Evolutionary conservation across 1,140 invertebrate species (phyloP).

Genomic region (Aphaenogaster floridana): DNA sequence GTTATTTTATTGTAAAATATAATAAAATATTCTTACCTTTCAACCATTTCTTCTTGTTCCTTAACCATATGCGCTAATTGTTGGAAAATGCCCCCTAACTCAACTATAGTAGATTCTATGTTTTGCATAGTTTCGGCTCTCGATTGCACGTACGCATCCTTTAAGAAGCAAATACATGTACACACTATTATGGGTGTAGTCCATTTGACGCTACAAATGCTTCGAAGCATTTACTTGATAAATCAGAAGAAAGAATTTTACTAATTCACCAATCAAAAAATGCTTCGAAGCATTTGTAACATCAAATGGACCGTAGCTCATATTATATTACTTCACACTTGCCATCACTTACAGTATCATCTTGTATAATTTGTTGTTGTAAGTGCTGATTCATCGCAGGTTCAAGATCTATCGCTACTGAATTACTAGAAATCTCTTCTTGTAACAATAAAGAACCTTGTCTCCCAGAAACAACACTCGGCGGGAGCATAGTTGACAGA

Average conservation of each 20-base stretch:
- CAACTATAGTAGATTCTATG: slow-evolving; percentile 99
- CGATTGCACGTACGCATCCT: slow-evolving; percentile 96
- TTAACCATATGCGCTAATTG: slow-evolving; percentile 99
- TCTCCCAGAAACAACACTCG: slow-evolving; percentile 90
- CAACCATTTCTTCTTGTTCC: slow-evolving; percentile 99
- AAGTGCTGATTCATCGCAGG: slow-evolving; percentile 86
- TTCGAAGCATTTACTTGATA: too few relatives aligned
- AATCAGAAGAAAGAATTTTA: too few relatives aligned
- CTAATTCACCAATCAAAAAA: too few relatives aligned
- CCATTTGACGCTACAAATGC: too few relatives aligned
- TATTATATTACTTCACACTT: slow-evolving; percentile 26
- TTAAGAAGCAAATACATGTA: slow-evolving; percentile 64
- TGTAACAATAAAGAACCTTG: slow-evolving; percentile 89
- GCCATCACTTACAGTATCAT: slow-evolving; percentile 89
- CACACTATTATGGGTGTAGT: slow-evolving; percentile 9
- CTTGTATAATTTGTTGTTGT: slow-evolving; percentile 91
- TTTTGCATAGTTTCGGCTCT: slow-evolving; percentile 99
- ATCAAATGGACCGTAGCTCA: too few relatives aligned
- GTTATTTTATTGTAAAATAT: background rate
- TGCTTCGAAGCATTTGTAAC: too few relatives aligned
- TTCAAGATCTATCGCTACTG: slow-evolving; percentile 92
- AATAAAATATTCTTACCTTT: slow-evolving; percentile 88
- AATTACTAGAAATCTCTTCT: slow-evolving; percentile 89
- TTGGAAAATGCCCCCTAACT: slow-evolving; percentile 99
- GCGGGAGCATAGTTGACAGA: slow-evolving; percentile 90